Conservation (phyloP, 2,888 invertebrate species). For the Dascillus cervinus region DNA sequence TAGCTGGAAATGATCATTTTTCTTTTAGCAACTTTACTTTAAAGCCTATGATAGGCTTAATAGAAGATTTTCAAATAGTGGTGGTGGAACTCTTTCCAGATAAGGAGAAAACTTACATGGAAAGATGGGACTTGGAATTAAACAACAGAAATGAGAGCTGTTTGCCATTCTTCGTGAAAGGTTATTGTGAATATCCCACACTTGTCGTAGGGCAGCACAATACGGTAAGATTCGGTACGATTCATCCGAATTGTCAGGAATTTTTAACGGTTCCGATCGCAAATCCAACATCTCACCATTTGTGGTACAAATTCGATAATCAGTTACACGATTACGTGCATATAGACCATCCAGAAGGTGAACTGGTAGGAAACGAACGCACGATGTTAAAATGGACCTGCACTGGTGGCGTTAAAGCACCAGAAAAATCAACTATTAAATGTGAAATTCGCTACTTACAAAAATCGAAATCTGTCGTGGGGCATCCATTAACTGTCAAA, state of each 20-base stretch:
- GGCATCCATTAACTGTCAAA: conserved; percentile 7
- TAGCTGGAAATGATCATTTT: background rate
- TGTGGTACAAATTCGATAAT: conserved; percentile 14
- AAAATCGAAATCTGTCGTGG: conserved; percentile 6
- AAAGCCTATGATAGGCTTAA: conserved; percentile 42
- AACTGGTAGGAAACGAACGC: conserved; percentile 22
- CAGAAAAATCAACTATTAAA: conserved; percentile 4
- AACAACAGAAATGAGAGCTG: conserved; percentile 36
- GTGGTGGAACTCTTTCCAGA: conserved; percentile 35
- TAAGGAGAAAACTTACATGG: conserved; percentile 32
- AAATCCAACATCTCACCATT: conserved; percentile 37
- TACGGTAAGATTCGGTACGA: conserved; percentile 32
- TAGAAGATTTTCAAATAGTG: conserved; percentile 37
- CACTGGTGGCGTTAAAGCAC: conserved; percentile 9
- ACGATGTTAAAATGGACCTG: conserved; percentile 13
- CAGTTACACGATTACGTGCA: conserved; percentile 13
- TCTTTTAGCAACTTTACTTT: conserved; percentile 33
- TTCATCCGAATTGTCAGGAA: conserved; percentile 36
- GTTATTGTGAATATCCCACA: conserved; percentile 36
- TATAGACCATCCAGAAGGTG: conserved; percentile 18
- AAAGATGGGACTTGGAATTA: conserved; percentile 42
- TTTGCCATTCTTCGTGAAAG: conserved; percentile 36
- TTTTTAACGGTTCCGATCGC: conserved; percentile 29
- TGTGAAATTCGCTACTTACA: conserved; percentile 11
- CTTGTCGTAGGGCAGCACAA: conserved; percentile 32